Conservation (phyloP, 2,797 vertebrate genomes). For the Notolepis coatsorum region DNA sequence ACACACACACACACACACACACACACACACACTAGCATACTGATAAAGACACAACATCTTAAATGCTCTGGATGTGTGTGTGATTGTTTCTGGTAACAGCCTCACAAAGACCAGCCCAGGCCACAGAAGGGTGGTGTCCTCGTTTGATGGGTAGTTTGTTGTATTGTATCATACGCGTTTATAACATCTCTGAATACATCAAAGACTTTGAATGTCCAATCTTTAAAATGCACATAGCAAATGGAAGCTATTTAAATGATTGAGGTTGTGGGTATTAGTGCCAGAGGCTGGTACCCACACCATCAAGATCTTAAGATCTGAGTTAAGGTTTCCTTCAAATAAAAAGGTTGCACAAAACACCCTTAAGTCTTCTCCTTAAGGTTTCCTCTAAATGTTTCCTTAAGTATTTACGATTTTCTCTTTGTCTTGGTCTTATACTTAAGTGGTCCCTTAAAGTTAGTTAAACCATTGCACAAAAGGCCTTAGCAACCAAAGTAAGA, state of each 20-base stretch:
- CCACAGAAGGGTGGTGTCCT: constrained; percentile 3
- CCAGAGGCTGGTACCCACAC: no score
- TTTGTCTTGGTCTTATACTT: no score
- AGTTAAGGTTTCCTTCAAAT: not conserved
- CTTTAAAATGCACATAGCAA: constrained; percentile 24
- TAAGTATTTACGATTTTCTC: no score
- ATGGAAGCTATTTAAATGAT: constrained; percentile 37
- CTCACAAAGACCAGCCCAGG: constrained; percentile 53
- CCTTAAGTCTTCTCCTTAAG: no score
- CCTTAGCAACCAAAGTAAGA: no score
- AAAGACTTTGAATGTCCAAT: constrained; percentile 56
- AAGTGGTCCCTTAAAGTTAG: no score
- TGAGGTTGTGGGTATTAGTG: constrained; percentile 1
- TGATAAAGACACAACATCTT: no score
- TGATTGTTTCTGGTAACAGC: constrained; percentile 25
- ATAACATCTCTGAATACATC: constrained; percentile 61
- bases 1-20: no score
- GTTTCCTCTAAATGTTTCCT: no score
- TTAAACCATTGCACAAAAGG: no score
- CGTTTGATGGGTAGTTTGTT: constrained; percentile 55
- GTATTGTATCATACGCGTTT: constrained; percentile 56
- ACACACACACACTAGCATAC: no score
- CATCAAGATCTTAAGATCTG: no score
- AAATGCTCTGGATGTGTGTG: constrained; percentile 13
- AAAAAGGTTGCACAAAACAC: not conserved